These are phyloP conservation scores for Octomys mimax DNA, from an alignment of 2,797 vertebrate genomes.

Conservation along the genomic window DNA sequence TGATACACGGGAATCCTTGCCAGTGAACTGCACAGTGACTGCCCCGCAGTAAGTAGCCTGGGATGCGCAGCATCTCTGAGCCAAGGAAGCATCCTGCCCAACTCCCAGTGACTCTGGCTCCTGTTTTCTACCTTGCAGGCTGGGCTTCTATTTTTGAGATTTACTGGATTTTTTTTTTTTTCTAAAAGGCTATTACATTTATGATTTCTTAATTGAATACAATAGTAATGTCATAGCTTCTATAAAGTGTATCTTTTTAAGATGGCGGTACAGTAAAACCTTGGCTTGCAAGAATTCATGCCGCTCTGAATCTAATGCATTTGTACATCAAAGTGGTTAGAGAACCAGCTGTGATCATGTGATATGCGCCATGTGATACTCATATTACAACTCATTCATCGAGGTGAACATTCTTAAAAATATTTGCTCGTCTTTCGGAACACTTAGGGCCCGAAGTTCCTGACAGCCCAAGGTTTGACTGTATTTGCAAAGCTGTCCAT, in stretches of 20 bases:
- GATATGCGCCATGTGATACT: background rate
- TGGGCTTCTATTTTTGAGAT: constrained; percentile 41
- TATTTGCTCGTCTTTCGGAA: background rate
- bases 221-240: constrained; percentile 6
- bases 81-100: background rate
- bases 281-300: background rate
- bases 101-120: background rate
- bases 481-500: background rate
- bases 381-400: background rate
- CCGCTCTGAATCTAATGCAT: background rate
- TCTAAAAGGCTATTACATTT: background rate
- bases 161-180: background rate
- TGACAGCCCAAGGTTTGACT: background rate
- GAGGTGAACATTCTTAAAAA: background rate
- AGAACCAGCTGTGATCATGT: background rate
- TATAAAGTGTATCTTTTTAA: background rate
- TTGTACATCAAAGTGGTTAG: background rate
- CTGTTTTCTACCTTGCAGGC: background rate
- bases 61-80: background rate
- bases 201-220: background rate
- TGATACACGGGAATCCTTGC: background rate
- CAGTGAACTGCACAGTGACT: background rate
- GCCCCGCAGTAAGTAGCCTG: background rate
- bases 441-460: background rate
- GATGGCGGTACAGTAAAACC: background rate